A percentile compares a stretch with the other conserved stretches of the same genome.
phyloP scores from a whole-genome alignment of 2,113 vertebrate species.

The Trinectes maculatus region DNA sequence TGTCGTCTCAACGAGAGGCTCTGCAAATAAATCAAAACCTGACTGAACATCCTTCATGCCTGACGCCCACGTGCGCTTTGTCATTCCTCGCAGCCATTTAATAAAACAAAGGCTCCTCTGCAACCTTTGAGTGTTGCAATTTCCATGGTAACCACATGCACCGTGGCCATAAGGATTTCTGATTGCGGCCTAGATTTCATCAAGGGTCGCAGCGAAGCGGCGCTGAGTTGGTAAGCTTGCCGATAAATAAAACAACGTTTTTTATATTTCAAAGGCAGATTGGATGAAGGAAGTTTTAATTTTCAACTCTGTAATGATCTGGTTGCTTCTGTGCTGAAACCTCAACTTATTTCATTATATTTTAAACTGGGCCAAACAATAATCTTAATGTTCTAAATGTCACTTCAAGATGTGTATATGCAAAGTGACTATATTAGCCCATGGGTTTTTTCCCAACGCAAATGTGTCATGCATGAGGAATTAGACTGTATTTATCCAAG shows the following conservation, averaged over 20 bases:
- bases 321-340: neutral
- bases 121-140: slow-evolving; percentile 67
- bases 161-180: slow-evolving; percentile 30
- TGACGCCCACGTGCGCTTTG: slow-evolving; percentile 54
- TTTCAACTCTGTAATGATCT: neutral
- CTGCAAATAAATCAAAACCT: slow-evolving; percentile 49
- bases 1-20: neutral
- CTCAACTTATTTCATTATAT: neutral
- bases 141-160: slow-evolving; percentile 78
- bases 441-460: slow-evolving; percentile 23
- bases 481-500: slow-evolving; percentile 20
- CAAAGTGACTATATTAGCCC: neutral
- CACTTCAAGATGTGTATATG: neutral
- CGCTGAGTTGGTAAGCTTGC: slow-evolving; percentile 13
- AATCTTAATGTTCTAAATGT: neutral
- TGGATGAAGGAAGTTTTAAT: slow-evolving; percentile 1
- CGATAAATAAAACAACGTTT: neutral
- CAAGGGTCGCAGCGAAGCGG: slow-evolving; percentile 29
- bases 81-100: slow-evolving; percentile 62
- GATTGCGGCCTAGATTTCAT: slow-evolving; percentile 52
- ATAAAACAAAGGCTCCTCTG: slow-evolving; percentile 68
- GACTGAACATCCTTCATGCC: slow-evolving; percentile 51
- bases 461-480: slow-evolving; percentile 17
- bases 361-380: neutral
- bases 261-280: slow-evolving; percentile 26